Percentiles rank a stretch among this genome's conserved stretches.
phyloP scores from a whole-genome alignment of 2,888 invertebrate genomes.

The Cerastoderma edule region DNA sequence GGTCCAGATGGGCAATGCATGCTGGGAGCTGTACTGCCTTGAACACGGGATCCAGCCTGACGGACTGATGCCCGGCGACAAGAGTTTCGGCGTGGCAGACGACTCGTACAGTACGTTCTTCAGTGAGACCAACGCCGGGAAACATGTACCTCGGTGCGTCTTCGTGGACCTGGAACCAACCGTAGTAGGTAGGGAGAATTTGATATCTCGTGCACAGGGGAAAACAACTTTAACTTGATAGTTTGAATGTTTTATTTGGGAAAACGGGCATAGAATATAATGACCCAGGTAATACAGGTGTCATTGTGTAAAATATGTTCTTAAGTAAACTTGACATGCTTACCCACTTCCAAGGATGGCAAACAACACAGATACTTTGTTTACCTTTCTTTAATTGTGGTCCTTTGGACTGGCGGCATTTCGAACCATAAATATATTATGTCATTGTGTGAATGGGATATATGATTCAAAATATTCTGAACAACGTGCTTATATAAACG shows the following conservation, averaged over 20 bases:
- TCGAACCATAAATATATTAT: no score
- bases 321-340: not conserved
- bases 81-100: slow-evolving; percentile 83
- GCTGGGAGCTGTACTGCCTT: no score
- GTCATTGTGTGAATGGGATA: no score
- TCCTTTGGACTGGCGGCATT: no score
- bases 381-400: no score
- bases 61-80: slow-evolving; percentile 79
- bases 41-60: slow-evolving; percentile 82
- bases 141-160: slow-evolving; percentile 95
- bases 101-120: slow-evolving; percentile 79
- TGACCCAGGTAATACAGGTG: not conserved
- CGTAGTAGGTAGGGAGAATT: slow-evolving; percentile 89
- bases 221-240: not conserved
- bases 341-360: not conserved
- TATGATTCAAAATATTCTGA: no score
- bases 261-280: not conserved
- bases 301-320: not conserved
- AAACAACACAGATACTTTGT: not conserved
- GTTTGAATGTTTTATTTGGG: not conserved
- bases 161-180: slow-evolving; percentile 98
- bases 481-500: no score
- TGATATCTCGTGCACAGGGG: not conserved
- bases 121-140: slow-evolving; percentile 95
- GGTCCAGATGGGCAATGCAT: no score